Base-by-base conservation (phyloP, 1,140 invertebrate species). In the Panagrolaimus sp. region DNA sequence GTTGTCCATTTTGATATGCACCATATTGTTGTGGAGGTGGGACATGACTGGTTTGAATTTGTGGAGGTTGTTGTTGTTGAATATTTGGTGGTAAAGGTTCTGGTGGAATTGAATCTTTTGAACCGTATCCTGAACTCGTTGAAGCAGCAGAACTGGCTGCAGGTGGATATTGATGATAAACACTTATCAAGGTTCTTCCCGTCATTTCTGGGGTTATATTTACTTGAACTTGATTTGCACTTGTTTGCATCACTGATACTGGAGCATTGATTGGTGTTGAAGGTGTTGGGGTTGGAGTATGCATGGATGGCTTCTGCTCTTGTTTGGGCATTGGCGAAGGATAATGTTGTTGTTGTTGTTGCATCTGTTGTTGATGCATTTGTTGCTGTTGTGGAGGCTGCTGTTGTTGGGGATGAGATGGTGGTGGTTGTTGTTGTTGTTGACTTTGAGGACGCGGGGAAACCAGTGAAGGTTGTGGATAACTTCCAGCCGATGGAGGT, bases 181-280 rank as follows among this genome's bases (percentile, higher is more conserved):
- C 76, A 55, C 79, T 81, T n/a, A 78, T 78, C 45, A 78, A 64
- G 6, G 79, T 78, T 44, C 76, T 43, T 17, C 76, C 76, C 5
- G 78, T 43, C 15, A 62, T 28, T 58, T 78, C 79, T 6, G 68
- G 38, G 9, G 68, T 76, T 14, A 78, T 78, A 64, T 78, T 78
- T 5, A 78, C 76, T 71, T 75, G 73, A 28, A 75, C 73, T 48
- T 75, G 76, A 46, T 69, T 75, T n/a, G 73, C 63, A 10, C 67
- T 46, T 28, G 73, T 75, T 65, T 75, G 73, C 73, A 75, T 75
- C 17, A 75, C 64, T 2, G 75, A 63, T 17, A 78, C 73, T 0
- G 73, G 38, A 12, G 65, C 32, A 64, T 28, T 45, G 6, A 44
- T 28, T 0, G 66, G 43, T 12, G 28, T 70, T 9, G 38, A 52